Evolutionary conservation across 37 sponge, comb jelly and placozoan genomes (phyloP).

Genomic region (Haliclona indistincta): DNA sequence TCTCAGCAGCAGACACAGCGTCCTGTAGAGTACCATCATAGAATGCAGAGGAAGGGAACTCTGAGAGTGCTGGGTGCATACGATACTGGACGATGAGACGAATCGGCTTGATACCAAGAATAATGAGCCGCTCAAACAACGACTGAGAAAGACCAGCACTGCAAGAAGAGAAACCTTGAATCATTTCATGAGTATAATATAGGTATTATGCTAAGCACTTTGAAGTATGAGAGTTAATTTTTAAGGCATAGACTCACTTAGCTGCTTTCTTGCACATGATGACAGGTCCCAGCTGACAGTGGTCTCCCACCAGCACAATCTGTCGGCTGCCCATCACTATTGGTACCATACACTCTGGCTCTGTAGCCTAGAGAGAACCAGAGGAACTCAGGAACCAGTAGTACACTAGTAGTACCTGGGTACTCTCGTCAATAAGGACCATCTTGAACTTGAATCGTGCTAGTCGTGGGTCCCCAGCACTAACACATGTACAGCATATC

Average conservation of each 20-base stretch:
- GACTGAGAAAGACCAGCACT: constrained; percentile 95
- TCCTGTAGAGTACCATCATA: constrained; percentile 97
- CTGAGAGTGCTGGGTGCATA: constrained; percentile 93
- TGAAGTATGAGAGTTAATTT: not conserved
- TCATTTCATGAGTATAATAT: too few species aligned
- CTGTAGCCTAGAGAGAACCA: constrained; percentile 70
- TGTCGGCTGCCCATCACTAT: constrained; percentile 95
- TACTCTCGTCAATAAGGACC: constrained; percentile 96
- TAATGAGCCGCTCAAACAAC: constrained; percentile 93
- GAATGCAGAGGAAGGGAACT: constrained; percentile 90
- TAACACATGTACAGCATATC: constrained; percentile 96
- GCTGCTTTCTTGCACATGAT: constrained; percentile 99
- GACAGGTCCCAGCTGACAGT: constrained; percentile 98
- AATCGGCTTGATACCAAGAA: constrained; percentile 81
- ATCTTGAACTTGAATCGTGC: constrained; percentile 86
- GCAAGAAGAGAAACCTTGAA: too few species aligned
- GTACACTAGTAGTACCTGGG: constrained; percentile 52
- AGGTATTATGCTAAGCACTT: too few species aligned
- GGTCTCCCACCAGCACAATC: constrained; percentile 95
- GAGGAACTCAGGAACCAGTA: not conserved
- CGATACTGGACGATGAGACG: constrained; percentile 92
- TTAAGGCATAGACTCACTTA: constrained; percentile 46
- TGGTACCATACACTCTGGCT: constrained; percentile 99
- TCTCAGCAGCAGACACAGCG: constrained; percentile 83
- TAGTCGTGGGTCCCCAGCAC: constrained; percentile 93